Evolutionary conservation across 2,113 vertebrate species (phyloP), one percentile per base, ranked within the genome.

Genomic region (Tragelaphus buxtoni): DNA sequence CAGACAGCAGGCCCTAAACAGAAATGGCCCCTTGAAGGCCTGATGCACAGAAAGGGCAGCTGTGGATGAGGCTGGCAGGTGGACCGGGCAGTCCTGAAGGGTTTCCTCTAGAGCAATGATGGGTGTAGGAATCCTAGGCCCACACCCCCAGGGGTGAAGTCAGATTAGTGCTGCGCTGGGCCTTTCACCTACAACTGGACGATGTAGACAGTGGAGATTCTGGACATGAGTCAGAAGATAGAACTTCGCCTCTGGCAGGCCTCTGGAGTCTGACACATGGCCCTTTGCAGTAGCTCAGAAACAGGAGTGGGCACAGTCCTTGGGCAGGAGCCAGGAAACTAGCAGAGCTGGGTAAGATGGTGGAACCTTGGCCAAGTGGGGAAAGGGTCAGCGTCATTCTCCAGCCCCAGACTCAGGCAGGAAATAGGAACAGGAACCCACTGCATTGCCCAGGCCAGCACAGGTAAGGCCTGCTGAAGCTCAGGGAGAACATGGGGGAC

Each of bases 401-500:
- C 14, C 22, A 80, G 65, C 24, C 12, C 22, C 39, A 72, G 42
- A 83, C 11, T 56, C 32, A 7, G 39, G 17, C 28, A 72, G 80
- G 63, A 45, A 89, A 30, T 22, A 20, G 30, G 51, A 18, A 58
- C 30, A 30, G 9, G 83, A 55, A n/a, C 61, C 39, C 16, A 2
- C 22, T 3, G 2, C 24, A 7, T 9, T 45, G 63, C 9, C 9
- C 9, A 45, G 5, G 32, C 30, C 63, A 30, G 22, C 45, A 47
- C 0, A 1, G 55, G 30, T 1, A 16, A 24, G 14, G 22, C 42
- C 4, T 11, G 51, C 3, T 30, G 49, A 45, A 47, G 45, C 28
- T n/a, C 12, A 18, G 28, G 30, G 65, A 92, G 28, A 11, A n/a
- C 0, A 0, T 3, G 2, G 56, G 4, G 12, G 20, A 17, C 79